Percentiles rank a stretch among this genome's conserved stretches.
Evolutionary conservation across 2,797 vertebrate genomes (phyloP).

Genomic region (Acanthurus tractus): DNA sequence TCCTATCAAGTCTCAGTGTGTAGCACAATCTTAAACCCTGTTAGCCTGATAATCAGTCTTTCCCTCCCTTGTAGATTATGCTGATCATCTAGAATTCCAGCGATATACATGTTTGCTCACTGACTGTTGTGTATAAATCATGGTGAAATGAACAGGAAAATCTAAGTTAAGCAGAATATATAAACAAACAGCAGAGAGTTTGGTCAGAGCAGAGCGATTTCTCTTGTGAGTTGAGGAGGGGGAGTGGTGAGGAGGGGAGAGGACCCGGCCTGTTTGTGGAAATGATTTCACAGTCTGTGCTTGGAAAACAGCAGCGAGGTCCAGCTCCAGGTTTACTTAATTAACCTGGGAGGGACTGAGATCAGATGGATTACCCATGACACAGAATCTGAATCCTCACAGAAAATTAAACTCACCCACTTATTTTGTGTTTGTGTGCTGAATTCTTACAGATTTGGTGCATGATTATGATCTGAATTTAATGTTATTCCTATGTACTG

Average conservation of each 20-base stretch:
- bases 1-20: constrained; percentile 19
- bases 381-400: not conserved
- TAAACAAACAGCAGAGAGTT: constrained; percentile 4
- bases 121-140: too few relatives aligned
- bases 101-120: too few relatives aligned
- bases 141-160: too few relatives aligned
- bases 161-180: constrained; percentile 7
- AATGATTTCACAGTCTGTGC: constrained; percentile 39
- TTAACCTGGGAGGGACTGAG: constrained; percentile 11
- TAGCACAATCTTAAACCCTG: constrained; percentile 21
- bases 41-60: constrained; percentile 10
- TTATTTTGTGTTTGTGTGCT: not conserved
- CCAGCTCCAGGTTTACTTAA: constrained; percentile 13
- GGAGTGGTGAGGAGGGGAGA: not conserved
- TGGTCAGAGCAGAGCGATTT: constrained; percentile 14
- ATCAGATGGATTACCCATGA: constrained; percentile 9
- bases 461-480: not conserved
- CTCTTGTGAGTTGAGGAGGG: constrained; percentile 1
- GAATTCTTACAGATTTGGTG: not conserved
- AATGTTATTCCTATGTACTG: not conserved
- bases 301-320: constrained; percentile 15
- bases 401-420: too few relatives aligned
- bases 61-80: constrained; percentile 4
- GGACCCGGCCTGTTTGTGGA: not conserved
- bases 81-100: constrained; percentile 14